Conservation (phyloP, 2,113 vertebrate genomes). For the Caloenas nicobarica region DNA sequence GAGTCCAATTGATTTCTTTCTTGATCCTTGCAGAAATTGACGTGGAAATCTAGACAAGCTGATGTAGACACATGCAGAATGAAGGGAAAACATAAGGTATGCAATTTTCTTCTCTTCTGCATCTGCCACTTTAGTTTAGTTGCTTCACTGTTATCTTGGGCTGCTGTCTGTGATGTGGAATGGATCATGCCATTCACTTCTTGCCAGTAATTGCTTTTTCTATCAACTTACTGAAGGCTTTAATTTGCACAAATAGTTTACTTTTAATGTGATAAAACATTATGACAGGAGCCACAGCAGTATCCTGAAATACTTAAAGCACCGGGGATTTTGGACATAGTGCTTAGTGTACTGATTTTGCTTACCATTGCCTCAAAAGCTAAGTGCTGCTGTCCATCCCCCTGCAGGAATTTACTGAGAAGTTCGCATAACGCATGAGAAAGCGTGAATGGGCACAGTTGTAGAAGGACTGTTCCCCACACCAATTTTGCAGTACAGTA, state of each 20-base stretch:
- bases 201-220: constrained; percentile 71
- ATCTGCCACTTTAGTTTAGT: constrained; percentile 73
- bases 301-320: not conserved
- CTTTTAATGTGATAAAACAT: constrained; percentile 69
- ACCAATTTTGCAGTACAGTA: not conserved
- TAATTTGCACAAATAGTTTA: constrained; percentile 75
- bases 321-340: not conserved
- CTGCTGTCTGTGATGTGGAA: constrained; percentile 52
- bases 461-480: not conserved
- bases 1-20: constrained; percentile 75
- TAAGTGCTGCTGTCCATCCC: not conserved
- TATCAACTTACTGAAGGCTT: constrained; percentile 70
- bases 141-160: constrained; percentile 61
- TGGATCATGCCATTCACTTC: constrained; percentile 51
- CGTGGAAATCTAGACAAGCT: constrained; percentile 97
- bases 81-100: constrained; percentile 99
- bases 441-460: not conserved
- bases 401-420: not conserved
- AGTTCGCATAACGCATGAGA: not conserved
- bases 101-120: constrained; percentile 71
- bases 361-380: not conserved
- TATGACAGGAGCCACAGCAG: not conserved
- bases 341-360: not conserved
- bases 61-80: constrained; percentile 99
- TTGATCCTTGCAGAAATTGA: constrained; percentile 89